A percentile compares a stretch with the other conserved stretches of the same genome.
Conservation (phyloP, 2,888 invertebrate genomes). For the Girardia tigrina region DNA sequence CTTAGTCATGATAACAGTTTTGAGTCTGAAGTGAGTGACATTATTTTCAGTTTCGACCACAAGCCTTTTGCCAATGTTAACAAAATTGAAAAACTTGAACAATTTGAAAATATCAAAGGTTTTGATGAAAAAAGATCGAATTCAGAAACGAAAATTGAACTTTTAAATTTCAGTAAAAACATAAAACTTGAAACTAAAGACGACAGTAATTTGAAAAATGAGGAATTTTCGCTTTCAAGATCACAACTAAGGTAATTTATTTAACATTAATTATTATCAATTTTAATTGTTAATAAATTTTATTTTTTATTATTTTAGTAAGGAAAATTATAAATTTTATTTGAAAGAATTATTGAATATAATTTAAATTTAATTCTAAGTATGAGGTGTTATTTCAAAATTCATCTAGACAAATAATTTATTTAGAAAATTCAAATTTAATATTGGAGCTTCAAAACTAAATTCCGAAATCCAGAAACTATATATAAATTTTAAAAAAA, state of each 20-base stretch:
- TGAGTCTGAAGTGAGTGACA: slow-evolving; percentile 1
- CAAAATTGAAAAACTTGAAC: neutral
- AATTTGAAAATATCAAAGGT: neutral
- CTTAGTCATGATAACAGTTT: slow-evolving; percentile 18
- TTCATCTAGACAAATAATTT: no score
- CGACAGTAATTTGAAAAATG: neutral
- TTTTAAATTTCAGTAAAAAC: neutral
- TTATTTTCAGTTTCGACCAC: neutral
- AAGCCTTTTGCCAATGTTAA: neutral
- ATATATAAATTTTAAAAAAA: no score
- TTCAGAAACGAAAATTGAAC: neutral
- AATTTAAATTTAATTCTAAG: no score
- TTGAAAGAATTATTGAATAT: no score
- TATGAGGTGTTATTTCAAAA: no score
- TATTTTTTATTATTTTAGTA: no score
- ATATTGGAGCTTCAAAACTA: no score
- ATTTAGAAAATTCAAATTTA: no score
- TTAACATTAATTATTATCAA: no score
- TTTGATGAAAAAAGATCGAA: neutral
- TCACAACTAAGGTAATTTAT: neutral
- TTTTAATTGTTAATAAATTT: no score
- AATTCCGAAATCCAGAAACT: no score
- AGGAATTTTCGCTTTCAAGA: neutral
- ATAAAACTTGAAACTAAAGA: neutral
- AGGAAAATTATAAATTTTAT: no score